phyloP scores from a whole-genome alignment of 2,888 invertebrate species.

The Saturnia japonica region DNA sequence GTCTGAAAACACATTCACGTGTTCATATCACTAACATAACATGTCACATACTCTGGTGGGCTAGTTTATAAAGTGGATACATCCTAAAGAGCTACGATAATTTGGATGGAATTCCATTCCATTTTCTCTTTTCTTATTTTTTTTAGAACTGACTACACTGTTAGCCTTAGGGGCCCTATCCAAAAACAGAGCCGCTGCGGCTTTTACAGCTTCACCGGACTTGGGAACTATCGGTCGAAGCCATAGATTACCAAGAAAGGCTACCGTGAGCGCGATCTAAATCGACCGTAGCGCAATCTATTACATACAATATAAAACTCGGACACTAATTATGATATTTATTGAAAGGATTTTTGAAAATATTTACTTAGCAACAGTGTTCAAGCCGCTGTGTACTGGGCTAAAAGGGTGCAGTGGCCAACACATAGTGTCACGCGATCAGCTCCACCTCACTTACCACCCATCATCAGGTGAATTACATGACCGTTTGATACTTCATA shows the following conservation, averaged over 20 bases:
- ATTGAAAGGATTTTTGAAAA: neutral
- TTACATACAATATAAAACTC: no score
- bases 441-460: neutral
- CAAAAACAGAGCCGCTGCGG: no score
- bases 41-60: neutral
- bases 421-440: no score
- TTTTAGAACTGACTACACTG: no score
- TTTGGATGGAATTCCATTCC: neutral
- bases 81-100: neutral
- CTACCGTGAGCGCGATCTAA: no score
- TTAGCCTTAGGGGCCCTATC: no score
- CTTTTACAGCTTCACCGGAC: no score
- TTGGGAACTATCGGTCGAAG: no score
- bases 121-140: neutral
- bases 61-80: neutral
- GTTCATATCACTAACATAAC: neutral
- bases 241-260: no score
- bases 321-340: no score
- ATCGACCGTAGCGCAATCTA: no score
- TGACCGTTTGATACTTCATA: neutral
- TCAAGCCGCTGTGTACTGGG: neutral
- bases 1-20: constrained; percentile 81
- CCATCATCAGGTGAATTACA: neutral
- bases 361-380: neutral
- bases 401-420: neutral